A percentile compares a stretch with the other conserved stretches of the same genome.
Conservation (phyloP, 2,113 vertebrate genomes). For the Nestor notabilis region DNA sequence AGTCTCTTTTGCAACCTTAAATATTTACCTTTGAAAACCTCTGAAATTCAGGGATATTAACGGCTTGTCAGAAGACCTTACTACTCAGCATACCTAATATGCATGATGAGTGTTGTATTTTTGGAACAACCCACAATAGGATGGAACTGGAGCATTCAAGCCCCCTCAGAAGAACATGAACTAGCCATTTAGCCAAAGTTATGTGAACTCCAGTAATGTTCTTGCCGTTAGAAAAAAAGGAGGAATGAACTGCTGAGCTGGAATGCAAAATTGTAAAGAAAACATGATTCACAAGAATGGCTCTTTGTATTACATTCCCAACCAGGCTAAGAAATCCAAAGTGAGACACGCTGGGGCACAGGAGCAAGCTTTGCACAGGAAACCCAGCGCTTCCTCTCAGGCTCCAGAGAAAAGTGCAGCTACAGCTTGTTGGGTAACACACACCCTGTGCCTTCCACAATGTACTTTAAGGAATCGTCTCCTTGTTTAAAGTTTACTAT, state of each 20-base stretch:
- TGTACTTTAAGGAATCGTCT: fast-evolving
- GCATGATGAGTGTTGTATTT: neutral
- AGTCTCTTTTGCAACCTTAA: neutral
- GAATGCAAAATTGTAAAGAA: conserved; percentile 48
- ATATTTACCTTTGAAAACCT: neutral
- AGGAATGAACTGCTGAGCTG: conserved; percentile 5
- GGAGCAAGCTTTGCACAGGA: conserved; percentile 46
- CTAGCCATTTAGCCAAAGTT: neutral
- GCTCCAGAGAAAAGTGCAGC: neutral
- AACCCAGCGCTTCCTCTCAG: conserved; percentile 53
- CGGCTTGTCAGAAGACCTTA: neutral
- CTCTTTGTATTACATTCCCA: conserved; percentile 39
- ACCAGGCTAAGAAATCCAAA: neutral
- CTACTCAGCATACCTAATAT: neutral
- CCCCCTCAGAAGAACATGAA: neutral
- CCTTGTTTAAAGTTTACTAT: neutral
- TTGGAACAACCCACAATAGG: neutral
- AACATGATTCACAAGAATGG: conserved; percentile 41
- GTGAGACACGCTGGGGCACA: neutral
- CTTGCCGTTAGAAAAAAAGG: neutral
- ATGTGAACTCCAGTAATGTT: neutral
- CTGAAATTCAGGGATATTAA: neutral
- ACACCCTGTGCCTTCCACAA: neutral
- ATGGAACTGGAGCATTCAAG: neutral
- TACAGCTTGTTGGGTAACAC: neutral